Conservation (phyloP, 2,797 vertebrate species). For the Mallotus villosus region DNA sequence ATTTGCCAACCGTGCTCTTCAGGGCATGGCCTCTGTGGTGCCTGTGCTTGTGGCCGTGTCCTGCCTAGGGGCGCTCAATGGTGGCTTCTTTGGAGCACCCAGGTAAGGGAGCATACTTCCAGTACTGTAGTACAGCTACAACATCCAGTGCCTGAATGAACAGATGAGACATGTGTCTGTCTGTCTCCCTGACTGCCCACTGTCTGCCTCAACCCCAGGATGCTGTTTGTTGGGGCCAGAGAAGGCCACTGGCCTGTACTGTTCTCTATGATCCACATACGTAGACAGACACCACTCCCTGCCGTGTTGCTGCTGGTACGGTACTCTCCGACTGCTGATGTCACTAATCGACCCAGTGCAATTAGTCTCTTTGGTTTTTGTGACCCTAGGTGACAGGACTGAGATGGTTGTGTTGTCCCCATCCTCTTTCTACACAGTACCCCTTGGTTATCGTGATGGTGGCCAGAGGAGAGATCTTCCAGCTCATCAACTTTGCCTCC, state of each 20-base stretch:
- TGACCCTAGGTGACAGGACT: neutral
- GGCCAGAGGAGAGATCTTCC: conserved; percentile 86
- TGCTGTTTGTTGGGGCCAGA: conserved; percentile 94
- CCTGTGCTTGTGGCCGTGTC: conserved; percentile 91
- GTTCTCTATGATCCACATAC: conserved; percentile 98
- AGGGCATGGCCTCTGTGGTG: conserved; percentile 80
- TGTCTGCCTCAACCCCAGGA: conserved; percentile 69
- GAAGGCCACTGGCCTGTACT: conserved; percentile 94
- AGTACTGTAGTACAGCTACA: neutral
- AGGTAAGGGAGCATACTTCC: conserved; percentile 70
- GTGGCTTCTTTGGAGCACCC: conserved; percentile 85
- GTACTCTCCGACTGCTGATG: neutral
- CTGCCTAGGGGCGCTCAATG: conserved; percentile 93
- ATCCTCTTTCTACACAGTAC: conserved; percentile 68
- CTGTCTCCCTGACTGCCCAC: neutral
- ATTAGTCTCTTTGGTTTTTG: neutral
- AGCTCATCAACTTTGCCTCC: conserved; percentile 93
- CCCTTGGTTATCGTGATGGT: conserved; percentile 88
- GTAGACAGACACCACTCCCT: conserved; percentile 90
- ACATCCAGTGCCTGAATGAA: neutral
- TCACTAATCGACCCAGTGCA: neutral
- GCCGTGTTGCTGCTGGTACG: conserved; percentile 91
- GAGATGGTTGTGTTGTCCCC: conserved; percentile 5
- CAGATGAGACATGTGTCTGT: neutral
- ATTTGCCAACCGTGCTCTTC: conserved; percentile 85